Percentiles rank a stretch among this genome's conserved stretches.
phyloP scores from a whole-genome alignment of 2,888 invertebrate genomes.

The Amblyjoppa fuscipennis region DNA sequence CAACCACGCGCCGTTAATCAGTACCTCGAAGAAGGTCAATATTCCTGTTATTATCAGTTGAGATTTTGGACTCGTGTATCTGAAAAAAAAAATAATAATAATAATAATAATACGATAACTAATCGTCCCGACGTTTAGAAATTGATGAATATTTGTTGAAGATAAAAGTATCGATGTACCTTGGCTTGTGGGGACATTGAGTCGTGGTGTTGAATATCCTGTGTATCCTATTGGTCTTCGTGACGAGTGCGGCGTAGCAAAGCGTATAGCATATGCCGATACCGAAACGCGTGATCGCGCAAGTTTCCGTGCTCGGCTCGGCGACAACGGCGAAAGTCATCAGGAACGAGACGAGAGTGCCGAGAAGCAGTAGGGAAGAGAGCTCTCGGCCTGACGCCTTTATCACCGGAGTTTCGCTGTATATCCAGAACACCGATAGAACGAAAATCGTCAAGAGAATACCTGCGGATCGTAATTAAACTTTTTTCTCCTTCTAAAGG shows the following conservation, averaged over 20 bases:
- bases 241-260: slow-evolving; percentile 87
- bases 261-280: slow-evolving; percentile 87
- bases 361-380: slow-evolving; percentile 85
- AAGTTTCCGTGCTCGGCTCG: slow-evolving; percentile 85
- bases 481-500: slow-evolving; percentile 29
- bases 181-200: slow-evolving; percentile 83
- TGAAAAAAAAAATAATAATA: slow-evolving; percentile 67
- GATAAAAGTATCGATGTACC: slow-evolving; percentile 71
- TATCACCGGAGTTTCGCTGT: slow-evolving; percentile 87
- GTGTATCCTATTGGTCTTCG: slow-evolving; percentile 87
- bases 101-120: background rate
- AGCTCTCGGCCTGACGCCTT: slow-evolving; percentile 87
- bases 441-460: slow-evolving; percentile 85
- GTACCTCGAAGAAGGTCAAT: slow-evolving; percentile 85
- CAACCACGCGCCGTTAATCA: slow-evolving; percentile 86
- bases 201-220: slow-evolving; percentile 86
- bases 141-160: background rate
- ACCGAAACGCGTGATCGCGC: slow-evolving; percentile 86
- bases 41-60: slow-evolving; percentile 86
- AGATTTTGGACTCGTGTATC: slow-evolving; percentile 85
- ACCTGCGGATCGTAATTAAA: slow-evolving; percentile 77
- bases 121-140: no score
- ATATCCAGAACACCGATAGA: slow-evolving; percentile 85
- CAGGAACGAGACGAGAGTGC: slow-evolving; percentile 86
- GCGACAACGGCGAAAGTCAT: slow-evolving; percentile 86